These are phyloP conservation scores for Arizona elegans DNA, from an alignment of 2,113 vertebrate genomes.

Conservation along the genomic window DNA sequence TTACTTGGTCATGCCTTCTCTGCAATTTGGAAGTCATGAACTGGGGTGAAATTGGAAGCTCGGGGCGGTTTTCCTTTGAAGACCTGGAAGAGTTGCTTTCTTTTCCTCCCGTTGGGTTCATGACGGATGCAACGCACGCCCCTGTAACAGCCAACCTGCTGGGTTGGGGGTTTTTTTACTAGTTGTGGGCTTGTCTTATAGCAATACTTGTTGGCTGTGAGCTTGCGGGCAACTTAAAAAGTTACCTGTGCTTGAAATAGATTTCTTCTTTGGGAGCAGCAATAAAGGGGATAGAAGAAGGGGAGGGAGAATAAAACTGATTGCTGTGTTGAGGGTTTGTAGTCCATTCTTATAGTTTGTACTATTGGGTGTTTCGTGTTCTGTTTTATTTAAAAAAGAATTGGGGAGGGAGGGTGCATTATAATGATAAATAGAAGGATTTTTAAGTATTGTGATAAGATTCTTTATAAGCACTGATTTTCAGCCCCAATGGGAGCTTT, in stretches of 20 bases:
- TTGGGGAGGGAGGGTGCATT: background rate
- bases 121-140: slow-evolving; percentile 47
- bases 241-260: slow-evolving; percentile 27
- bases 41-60: background rate
- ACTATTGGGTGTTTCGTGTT: background rate
- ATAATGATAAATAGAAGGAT: background rate
- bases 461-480: background rate
- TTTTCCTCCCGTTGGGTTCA: slow-evolving; percentile 33
- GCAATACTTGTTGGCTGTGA: slow-evolving; percentile 55
- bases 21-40: slow-evolving; percentile 12
- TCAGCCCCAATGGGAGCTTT: background rate
- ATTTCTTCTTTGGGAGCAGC: slow-evolving; percentile 28
- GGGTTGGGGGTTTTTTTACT: slow-evolving; percentile 6
- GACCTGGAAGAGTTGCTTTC: slow-evolving; percentile 13
- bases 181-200: slow-evolving; percentile 60
- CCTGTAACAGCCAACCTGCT: slow-evolving; percentile 45
- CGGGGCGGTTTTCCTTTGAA: background rate
- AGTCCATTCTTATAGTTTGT: slow-evolving; percentile 10
- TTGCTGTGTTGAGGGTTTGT: slow-evolving; percentile 4
- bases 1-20: background rate
- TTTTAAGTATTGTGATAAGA: background rate
- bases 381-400: background rate
- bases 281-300: slow-evolving; percentile 13
- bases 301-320: background rate
- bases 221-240: slow-evolving; percentile 12